phyloP scores from a whole-genome alignment of 2,113 vertebrate genomes.

The Epinephelus moara region DNA sequence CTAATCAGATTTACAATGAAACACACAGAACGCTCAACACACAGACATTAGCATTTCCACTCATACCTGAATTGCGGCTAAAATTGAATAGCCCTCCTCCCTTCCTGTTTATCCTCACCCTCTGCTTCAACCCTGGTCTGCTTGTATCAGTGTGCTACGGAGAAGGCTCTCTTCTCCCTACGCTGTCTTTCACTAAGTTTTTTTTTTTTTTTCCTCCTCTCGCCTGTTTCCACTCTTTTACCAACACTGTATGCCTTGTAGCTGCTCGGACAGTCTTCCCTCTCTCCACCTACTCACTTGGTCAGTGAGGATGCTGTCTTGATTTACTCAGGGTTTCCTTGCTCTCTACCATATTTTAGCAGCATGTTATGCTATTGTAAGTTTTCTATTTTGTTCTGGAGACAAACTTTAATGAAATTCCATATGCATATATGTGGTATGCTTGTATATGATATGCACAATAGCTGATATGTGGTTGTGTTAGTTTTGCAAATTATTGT shows the following conservation, averaged over 20 bases:
- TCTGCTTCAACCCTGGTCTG: constrained; percentile 41
- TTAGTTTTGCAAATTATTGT: not conserved
- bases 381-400: not conserved
- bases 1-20: constrained; percentile 15
- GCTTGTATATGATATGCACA: not conserved
- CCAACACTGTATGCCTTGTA: constrained; percentile 13
- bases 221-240: constrained; percentile 15
- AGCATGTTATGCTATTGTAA: not conserved
- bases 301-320: constrained; percentile 14
- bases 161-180: constrained; percentile 36
- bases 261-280: constrained; percentile 11
- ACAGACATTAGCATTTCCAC: constrained; percentile 49
- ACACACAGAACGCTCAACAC: constrained; percentile 10
- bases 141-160: constrained; percentile 32
- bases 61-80: constrained; percentile 70
- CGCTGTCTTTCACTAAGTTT: constrained; percentile 27
- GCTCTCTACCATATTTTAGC: not conserved
- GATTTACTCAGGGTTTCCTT: constrained; percentile 14
- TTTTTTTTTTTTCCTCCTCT: not conserved
- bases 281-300: constrained; percentile 25
- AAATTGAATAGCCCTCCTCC: constrained; percentile 48
- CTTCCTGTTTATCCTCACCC: constrained; percentile 19
- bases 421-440: not conserved
- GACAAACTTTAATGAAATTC: not conserved
- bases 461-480: not conserved